Conservation (phyloP, 2,113 vertebrate species). For the Pseudolaguvia tuberculata region DNA sequence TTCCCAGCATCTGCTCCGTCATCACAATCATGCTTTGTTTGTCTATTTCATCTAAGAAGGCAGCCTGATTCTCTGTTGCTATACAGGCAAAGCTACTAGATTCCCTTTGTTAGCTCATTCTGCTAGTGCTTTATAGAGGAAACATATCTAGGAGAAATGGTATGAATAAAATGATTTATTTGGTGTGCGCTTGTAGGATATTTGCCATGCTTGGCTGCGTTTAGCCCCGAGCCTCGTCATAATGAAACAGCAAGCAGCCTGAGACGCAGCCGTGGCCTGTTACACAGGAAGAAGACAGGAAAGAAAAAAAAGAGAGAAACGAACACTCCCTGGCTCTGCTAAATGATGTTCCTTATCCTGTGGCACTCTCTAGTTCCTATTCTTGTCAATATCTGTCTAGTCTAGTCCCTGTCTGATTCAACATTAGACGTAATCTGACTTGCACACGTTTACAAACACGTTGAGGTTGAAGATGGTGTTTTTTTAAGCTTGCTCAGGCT, state of each 20-base stretch:
- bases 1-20: slow-evolving; percentile 3
- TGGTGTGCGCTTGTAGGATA: slow-evolving; percentile 68
- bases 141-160: slow-evolving; percentile 65
- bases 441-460: slow-evolving; percentile 12
- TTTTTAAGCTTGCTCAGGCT: slow-evolving; percentile 16
- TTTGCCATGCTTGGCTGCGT: slow-evolving; percentile 74
- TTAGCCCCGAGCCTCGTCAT: slow-evolving; percentile 72
- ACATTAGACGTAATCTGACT: slow-evolving; percentile 42
- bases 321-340: slow-evolving; percentile 59
- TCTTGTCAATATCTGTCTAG: slow-evolving; percentile 62
- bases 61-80: slow-evolving; percentile 22
- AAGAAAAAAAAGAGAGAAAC: slow-evolving; percentile 53
- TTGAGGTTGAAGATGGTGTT: background rate
- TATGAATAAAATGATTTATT: slow-evolving; percentile 76
- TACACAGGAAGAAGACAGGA: slow-evolving; percentile 63
- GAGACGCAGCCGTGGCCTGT: slow-evolving; percentile 61
- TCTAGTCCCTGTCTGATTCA: slow-evolving; percentile 36
- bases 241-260: slow-evolving; percentile 72
- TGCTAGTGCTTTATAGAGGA: slow-evolving; percentile 61
- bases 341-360: slow-evolving; percentile 67
- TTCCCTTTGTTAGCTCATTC: slow-evolving; percentile 59
- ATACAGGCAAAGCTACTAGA: slow-evolving; percentile 45
- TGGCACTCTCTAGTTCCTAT: slow-evolving; percentile 67
- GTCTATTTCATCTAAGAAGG: slow-evolving; percentile 1
- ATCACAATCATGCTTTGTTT: background rate